phyloP scores from a whole-genome alignment of 2,888 invertebrate species.

The Creontiades dilutus region DNA sequence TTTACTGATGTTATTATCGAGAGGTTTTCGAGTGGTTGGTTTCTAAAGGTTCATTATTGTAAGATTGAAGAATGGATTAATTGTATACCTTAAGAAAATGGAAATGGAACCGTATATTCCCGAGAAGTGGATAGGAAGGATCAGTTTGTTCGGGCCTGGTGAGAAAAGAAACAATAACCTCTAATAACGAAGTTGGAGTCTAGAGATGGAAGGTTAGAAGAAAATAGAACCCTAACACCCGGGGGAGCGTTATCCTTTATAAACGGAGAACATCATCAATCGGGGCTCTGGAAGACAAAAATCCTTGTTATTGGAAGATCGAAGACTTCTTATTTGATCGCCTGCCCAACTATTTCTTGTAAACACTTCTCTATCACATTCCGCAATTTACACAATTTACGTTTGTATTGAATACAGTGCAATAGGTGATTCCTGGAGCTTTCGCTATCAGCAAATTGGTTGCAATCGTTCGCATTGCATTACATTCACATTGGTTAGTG shows the following conservation, averaged over 20 bases:
- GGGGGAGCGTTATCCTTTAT: neutral
- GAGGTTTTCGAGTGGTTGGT: too few relatives aligned
- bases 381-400: too few relatives aligned
- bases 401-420: too few relatives aligned
- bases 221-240: neutral
- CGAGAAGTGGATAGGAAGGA: neutral
- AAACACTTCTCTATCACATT: too few relatives aligned
- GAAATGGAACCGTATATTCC: neutral
- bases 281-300: neutral
- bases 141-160: neutral
- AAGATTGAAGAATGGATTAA: too few relatives aligned
- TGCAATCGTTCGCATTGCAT: too few relatives aligned
- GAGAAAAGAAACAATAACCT: neutral
- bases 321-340: neutral
- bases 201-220: constrained; percentile 8
- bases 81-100: too few relatives aligned
- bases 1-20: too few relatives aligned
- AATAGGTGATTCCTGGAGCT: too few relatives aligned
- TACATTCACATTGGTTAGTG: too few relatives aligned
- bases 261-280: constrained; percentile 8
- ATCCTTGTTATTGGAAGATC: neutral
- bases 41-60: too few relatives aligned
- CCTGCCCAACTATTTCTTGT: neutral
- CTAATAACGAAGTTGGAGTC: neutral
- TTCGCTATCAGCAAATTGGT: too few relatives aligned